Evolutionary conservation across 2,888 invertebrate species (phyloP).

Genomic region (Chrysolina oricalcia): DNA sequence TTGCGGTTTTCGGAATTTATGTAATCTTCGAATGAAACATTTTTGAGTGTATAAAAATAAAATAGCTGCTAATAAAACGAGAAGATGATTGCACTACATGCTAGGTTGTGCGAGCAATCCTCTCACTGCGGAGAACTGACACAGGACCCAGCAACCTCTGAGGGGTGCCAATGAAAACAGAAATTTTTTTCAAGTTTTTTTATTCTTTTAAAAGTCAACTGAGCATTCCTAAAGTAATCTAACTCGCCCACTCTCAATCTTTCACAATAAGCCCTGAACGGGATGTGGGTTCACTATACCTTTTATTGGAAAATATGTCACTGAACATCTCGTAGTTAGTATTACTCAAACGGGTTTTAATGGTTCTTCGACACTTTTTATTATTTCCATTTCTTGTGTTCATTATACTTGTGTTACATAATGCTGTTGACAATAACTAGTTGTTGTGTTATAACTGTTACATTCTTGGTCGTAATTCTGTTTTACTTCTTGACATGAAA

Average conservation of each 20-base stretch:
- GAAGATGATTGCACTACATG: too few relatives aligned
- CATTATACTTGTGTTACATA: constrained; percentile 10
- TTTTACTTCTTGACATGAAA: neutral
- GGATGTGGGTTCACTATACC: constrained; percentile 19
- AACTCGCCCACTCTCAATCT: constrained; percentile 3
- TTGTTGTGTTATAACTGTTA: neutral
- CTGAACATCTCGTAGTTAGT: neutral
- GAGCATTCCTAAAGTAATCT: neutral
- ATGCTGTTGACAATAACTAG: neutral
- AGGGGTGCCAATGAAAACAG: too few relatives aligned
- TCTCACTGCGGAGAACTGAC: too few relatives aligned
- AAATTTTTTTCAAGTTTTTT: too few relatives aligned
- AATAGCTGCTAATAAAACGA: too few relatives aligned
- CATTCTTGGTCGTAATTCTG: neutral
- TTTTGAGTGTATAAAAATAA: too few relatives aligned
- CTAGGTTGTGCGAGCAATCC: too few relatives aligned
- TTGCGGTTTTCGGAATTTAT: too few relatives aligned
- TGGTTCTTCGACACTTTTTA: constrained; percentile 8
- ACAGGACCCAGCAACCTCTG: too few relatives aligned
- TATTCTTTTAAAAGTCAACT: too few relatives aligned
- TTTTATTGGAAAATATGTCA: constrained; percentile 4
- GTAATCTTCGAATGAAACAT: too few relatives aligned
- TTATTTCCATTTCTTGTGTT: neutral
- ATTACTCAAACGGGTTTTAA: neutral
- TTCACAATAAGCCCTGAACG: constrained; percentile 4